Evolutionary conservation across 2,888 invertebrate genomes (phyloP).

Genomic region (Thera britannica): DNA sequence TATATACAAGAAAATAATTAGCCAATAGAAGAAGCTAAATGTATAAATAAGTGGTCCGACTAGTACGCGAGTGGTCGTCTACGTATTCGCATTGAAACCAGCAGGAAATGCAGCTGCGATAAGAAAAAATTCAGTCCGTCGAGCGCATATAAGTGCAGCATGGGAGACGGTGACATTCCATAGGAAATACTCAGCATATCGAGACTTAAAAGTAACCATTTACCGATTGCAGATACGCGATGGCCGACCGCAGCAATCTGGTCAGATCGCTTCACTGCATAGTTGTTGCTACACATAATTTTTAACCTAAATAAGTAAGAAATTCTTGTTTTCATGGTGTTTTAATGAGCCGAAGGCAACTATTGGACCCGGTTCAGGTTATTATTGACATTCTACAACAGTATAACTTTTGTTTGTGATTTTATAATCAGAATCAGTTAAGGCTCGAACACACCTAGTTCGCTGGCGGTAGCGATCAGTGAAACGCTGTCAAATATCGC

Average conservation of each 20-base stretch:
- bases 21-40: slow-evolving; percentile 43
- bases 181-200: slow-evolving; percentile 78
- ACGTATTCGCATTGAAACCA: slow-evolving; percentile 74
- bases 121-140: slow-evolving; percentile 83
- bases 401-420: neutral
- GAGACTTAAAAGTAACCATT: slow-evolving; percentile 82
- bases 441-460: too few relatives aligned
- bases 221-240: slow-evolving; percentile 84
- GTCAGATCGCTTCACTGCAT: slow-evolving; percentile 79
- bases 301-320: slow-evolving; percentile 82
- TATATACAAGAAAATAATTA: slow-evolving; percentile 54
- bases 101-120: slow-evolving; percentile 83
- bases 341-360: slow-evolving; percentile 56
- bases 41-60: slow-evolving; percentile 48
- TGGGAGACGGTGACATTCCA: slow-evolving; percentile 80
- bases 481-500: too few relatives aligned
- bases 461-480: too few relatives aligned
- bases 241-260: slow-evolving; percentile 79
- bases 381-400: slow-evolving; percentile 18
- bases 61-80: slow-evolving; percentile 42
- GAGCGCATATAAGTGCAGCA: slow-evolving; percentile 79
- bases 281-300: slow-evolving; percentile 75
- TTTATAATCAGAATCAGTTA: neutral
- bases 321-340: slow-evolving; percentile 70
- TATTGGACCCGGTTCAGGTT: slow-evolving; percentile 31